Evolutionary conservation across 1,140 invertebrate species (phyloP).

Genomic region (Panonychus citri): DNA sequence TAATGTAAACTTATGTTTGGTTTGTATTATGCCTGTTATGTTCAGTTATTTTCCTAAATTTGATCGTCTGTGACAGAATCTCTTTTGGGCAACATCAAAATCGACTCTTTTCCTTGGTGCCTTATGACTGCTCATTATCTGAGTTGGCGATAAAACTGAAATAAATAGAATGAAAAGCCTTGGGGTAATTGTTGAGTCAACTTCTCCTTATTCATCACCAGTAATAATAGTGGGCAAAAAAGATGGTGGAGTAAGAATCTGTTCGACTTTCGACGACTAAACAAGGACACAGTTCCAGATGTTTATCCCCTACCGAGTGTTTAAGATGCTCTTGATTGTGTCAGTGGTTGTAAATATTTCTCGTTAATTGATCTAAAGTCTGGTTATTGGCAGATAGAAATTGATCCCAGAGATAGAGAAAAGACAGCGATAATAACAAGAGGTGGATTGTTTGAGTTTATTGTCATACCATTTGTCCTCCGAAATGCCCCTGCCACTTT

Average conservation of each 20-base stretch:
- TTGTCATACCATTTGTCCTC: neutral
- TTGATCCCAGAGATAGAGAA: constrained; percentile 14
- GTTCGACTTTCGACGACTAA: constrained; percentile 27
- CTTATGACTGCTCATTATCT: neutral
- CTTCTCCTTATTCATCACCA: neutral
- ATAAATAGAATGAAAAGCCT: neutral
- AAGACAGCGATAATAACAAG: constrained; percentile 9
- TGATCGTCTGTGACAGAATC: too few relatives aligned
- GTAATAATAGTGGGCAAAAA: constrained; percentile 20
- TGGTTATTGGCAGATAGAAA: constrained; percentile 15
- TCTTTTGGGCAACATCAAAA: too few relatives aligned
- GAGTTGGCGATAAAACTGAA: neutral
- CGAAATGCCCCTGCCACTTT: constrained; percentile 11
- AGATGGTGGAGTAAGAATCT: constrained; percentile 22
- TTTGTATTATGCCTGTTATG: too few relatives aligned
- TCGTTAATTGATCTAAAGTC: neutral
- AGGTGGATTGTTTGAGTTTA: neutral
- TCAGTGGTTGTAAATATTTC: constrained; percentile 18
- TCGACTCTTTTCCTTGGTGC: neutral
- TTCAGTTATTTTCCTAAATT: too few relatives aligned
- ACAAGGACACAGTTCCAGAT: constrained; percentile 23
- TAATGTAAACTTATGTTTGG: too few relatives aligned
- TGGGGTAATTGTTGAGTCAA: neutral
- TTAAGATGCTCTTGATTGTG: constrained; percentile 20
- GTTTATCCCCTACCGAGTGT: constrained; percentile 28